Percentiles rank a stretch among this genome's conserved stretches.
Conservation (phyloP, 1,140 invertebrate species). For the Papilio aristodemus region DNA sequence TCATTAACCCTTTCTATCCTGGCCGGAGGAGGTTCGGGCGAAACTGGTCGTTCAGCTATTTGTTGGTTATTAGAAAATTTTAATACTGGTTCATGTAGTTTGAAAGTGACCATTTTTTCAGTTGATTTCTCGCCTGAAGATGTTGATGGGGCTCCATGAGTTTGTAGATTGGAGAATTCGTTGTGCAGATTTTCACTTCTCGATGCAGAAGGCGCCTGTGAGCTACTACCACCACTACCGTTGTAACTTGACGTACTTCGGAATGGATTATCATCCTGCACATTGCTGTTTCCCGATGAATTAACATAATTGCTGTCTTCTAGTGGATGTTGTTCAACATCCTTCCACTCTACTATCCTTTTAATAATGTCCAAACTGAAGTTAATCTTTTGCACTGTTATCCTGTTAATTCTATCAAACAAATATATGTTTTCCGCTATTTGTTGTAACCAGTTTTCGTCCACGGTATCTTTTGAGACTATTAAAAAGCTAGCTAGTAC, state of each 20-base stretch:
- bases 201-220: conserved; percentile 55
- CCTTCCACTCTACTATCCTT: conserved; percentile 92
- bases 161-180: conserved; percentile 75
- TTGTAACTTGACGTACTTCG: conserved; percentile 60
- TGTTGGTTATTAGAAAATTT: conserved; percentile 59
- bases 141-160: conserved; percentile 60
- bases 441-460: conserved; percentile 89
- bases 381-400: conserved; percentile 85
- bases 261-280: conserved; percentile 73
- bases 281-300: conserved; percentile 52
- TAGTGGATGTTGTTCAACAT: conserved; percentile 89
- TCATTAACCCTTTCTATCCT: conserved; percentile 71
- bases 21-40: conserved; percentile 58
- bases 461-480: conserved; percentile 89
- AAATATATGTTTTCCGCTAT: conserved; percentile 84
- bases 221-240: conserved; percentile 53
- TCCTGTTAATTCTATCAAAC: conserved; percentile 81
- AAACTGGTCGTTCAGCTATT: conserved; percentile 50
- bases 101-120: conserved; percentile 57
- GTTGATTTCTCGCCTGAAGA: conserved; percentile 53
- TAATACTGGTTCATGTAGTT: conserved; percentile 68
- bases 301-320: conserved; percentile 83
- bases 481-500: conserved; percentile 91
- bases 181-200: conserved; percentile 67
- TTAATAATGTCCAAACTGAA: conserved; percentile 92